Conservation (phyloP, 2,113 vertebrate genomes). For the Acrocephalus arundinaceus region DNA sequence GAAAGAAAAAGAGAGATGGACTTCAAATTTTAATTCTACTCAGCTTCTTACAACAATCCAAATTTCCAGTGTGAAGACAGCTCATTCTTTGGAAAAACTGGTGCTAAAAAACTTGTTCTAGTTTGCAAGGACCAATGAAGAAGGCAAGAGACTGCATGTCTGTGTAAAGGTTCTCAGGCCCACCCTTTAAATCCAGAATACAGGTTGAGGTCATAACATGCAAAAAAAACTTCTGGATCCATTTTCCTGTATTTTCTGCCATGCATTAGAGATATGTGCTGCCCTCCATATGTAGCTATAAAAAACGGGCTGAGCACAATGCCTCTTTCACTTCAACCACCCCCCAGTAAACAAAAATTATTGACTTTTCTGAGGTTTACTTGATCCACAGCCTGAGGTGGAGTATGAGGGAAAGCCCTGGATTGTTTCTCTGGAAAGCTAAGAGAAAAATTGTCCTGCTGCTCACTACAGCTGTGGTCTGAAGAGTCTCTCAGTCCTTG, state of each 20-base stretch:
- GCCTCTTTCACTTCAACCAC: background rate
- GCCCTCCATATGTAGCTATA: fast-evolving
- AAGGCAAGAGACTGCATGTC: background rate
- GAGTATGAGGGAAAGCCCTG: background rate
- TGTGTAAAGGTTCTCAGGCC: background rate
- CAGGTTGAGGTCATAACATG: background rate
- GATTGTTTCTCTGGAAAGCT: background rate
- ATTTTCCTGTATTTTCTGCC: background rate
- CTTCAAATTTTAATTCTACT: background rate
- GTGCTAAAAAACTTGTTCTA: background rate
- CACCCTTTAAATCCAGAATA: background rate
- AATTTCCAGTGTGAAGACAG: background rate
- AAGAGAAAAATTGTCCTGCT: background rate
- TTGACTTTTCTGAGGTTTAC: background rate
- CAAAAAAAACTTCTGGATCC: background rate
- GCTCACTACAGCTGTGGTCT: background rate
- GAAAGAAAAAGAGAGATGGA: background rate
- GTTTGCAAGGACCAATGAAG: background rate
- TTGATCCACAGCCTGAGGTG: background rate
- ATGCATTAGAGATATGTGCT: background rate
- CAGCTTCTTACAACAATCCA: background rate
- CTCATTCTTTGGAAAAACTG: background rate
- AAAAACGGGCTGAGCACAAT: background rate
- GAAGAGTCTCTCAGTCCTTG: background rate
- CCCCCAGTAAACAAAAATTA: background rate